Percentiles rank a stretch among this genome's conserved stretches.
phyloP scores from a whole-genome alignment of 2,113 vertebrate genomes.

The Clinocottus analis region DNA sequence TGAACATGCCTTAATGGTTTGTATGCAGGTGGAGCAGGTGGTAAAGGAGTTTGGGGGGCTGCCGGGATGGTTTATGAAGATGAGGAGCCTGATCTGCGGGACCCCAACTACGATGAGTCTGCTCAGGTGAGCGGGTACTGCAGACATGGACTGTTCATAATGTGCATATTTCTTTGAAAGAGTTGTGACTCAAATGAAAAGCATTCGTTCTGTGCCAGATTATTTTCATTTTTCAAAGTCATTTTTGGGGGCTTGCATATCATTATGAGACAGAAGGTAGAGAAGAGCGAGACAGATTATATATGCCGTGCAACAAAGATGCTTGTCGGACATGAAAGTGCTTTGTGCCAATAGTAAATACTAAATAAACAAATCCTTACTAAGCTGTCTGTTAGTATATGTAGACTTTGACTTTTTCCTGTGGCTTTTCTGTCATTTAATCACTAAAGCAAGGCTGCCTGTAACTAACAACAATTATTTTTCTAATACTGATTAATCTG shows the following conservation, averaged over 20 bases:
- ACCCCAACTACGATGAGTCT: conserved; percentile 91
- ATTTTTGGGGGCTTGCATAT: not conserved
- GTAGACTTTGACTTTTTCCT: not conserved
- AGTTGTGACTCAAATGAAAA: not conserved
- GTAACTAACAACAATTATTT: not conserved
- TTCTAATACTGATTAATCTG: not conserved
- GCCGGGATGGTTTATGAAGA: conserved; percentile 89
- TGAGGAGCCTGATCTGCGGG: conserved; percentile 86
- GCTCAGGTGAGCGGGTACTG: conserved; percentile 81
- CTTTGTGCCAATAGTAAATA: not conserved
- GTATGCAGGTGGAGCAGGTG: conserved; percentile 86
- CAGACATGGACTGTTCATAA: not conserved
- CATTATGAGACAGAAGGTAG: not conserved
- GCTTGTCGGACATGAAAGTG: not conserved
- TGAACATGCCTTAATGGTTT: not conserved
- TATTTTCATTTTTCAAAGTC: not conserved
- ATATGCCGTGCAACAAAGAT: not conserved
- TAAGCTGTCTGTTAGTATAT: not conserved
- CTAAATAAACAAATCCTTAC: not conserved
- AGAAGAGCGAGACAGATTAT: not conserved
- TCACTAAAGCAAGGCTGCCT: not conserved
- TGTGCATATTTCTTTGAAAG: not conserved
- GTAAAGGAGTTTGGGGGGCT: conserved; percentile 92
- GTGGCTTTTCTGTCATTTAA: not conserved
- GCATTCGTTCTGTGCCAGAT: not conserved